phyloP scores from a whole-genome alignment of 2,888 invertebrate species.

The Ernsta delagoae region DNA sequence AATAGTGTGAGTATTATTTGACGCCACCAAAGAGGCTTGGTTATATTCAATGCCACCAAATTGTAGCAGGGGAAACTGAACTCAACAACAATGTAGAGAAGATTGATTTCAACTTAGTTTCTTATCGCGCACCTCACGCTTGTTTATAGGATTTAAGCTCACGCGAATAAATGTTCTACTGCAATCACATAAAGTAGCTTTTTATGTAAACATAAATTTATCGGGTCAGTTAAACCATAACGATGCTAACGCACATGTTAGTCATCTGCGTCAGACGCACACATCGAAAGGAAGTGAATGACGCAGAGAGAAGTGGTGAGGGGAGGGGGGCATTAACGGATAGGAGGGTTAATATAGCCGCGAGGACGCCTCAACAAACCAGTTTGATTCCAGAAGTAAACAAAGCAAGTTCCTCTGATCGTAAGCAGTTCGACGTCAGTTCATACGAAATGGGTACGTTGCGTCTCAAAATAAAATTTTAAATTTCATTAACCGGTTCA shows the following conservation, averaged over 20 bases:
- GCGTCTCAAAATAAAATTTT: slow-evolving; percentile 44
- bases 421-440: slow-evolving; percentile 51
- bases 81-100: neutral
- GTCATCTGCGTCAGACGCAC: slow-evolving; percentile 38
- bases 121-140: slow-evolving; percentile 7
- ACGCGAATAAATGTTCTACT: slow-evolving; percentile 11
- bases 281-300: slow-evolving; percentile 55
- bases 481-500: neutral
- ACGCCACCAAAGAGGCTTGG: slow-evolving; percentile 39
- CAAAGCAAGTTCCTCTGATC: slow-evolving; percentile 60
- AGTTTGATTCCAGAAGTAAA: slow-evolving; percentile 75
- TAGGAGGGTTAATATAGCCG: slow-evolving; percentile 70
- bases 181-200: neutral
- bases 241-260: slow-evolving; percentile 41
- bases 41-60: slow-evolving; percentile 28
- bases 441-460: slow-evolving; percentile 67
- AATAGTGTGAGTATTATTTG: slow-evolving; percentile 46
- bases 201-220: neutral
- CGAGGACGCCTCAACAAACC: slow-evolving; percentile 61
- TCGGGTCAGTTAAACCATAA: slow-evolving; percentile 19
- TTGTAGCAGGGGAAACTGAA: neutral
- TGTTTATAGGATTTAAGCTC: slow-evolving; percentile 6
- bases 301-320: slow-evolving; percentile 56
- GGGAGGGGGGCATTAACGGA: slow-evolving; percentile 49
- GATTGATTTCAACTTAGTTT: slow-evolving; percentile 6